These are phyloP conservation scores for Seriola rivoliana DNA, from an alignment of 2,113 vertebrate species.

Conservation along the genomic window DNA sequence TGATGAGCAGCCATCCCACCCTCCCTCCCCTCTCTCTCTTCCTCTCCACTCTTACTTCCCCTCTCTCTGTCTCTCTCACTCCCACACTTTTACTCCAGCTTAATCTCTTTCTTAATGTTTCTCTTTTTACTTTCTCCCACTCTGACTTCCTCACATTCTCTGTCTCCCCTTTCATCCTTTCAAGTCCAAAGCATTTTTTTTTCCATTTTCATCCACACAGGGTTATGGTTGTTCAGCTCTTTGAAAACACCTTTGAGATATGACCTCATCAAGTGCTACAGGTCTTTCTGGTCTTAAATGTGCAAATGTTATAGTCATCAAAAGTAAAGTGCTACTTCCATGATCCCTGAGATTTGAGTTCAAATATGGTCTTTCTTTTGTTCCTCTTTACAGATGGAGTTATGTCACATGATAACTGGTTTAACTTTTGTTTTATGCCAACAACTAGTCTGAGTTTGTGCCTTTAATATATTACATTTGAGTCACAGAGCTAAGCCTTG, in stretches of 20 bases:
- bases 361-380: not conserved
- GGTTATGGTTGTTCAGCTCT: not conserved
- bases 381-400: not conserved
- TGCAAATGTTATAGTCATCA: not conserved
- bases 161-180: conserved; percentile 23
- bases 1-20: conserved; percentile 78
- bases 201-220: not conserved
- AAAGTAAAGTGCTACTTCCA: not conserved
- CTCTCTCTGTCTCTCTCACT: conserved; percentile 36
- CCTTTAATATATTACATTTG: not conserved
- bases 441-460: not conserved
- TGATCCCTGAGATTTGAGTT: not conserved
- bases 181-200: conserved; percentile 4
- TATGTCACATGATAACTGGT: not conserved
- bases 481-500: not conserved
- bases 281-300: not conserved
- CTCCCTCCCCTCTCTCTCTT: conserved; percentile 25
- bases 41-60: conserved; percentile 52
- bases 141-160: conserved; percentile 46
- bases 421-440: not conserved
- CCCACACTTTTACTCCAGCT: conserved; percentile 62
- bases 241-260: not conserved
- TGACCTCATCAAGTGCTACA: not conserved
- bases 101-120: conserved; percentile 58
- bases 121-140: conserved; percentile 41